Conservation (phyloP, 2,797 vertebrate species). For the Falco novaeseelandiae region DNA sequence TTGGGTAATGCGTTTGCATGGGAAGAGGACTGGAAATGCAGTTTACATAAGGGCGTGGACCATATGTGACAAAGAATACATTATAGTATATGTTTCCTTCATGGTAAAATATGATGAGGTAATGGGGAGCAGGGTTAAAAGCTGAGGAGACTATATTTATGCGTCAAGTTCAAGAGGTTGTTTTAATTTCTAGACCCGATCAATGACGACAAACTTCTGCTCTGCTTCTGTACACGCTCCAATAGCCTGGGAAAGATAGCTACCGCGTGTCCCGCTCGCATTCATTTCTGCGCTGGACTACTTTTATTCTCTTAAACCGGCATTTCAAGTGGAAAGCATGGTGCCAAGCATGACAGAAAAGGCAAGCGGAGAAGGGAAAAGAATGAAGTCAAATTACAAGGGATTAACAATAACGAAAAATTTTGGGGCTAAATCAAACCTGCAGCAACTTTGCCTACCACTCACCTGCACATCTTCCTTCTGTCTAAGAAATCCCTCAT, state of each 20-base stretch:
- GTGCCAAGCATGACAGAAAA: not conserved
- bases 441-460: not conserved
- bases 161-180: conserved; percentile 30
- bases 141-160: conserved; percentile 53
- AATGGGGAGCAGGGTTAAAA: conserved; percentile 61
- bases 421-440: not conserved
- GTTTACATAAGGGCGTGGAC: conserved; percentile 53
- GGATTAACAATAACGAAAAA: not conserved
- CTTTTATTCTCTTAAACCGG: not conserved
- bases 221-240: not conserved
- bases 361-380: not conserved
- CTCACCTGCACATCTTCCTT: not conserved
- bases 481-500: not conserved
- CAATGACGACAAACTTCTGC: conserved; percentile 26
- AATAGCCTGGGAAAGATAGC: not conserved
- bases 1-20: conserved; percentile 32
- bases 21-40: conserved; percentile 55
- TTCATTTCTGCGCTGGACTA: not conserved
- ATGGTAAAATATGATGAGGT: conserved; percentile 60
- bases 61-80: conserved; percentile 60
- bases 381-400: not conserved
- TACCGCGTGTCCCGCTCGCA: not conserved
- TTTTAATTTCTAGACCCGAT: conserved; percentile 29
- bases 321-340: not conserved
- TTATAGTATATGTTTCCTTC: conserved; percentile 57